Evolutionary conservation across 2,888 invertebrate genomes (phyloP), one percentile per base, ranked within the genome.

Genomic region (Lissonota sp.): DNA sequence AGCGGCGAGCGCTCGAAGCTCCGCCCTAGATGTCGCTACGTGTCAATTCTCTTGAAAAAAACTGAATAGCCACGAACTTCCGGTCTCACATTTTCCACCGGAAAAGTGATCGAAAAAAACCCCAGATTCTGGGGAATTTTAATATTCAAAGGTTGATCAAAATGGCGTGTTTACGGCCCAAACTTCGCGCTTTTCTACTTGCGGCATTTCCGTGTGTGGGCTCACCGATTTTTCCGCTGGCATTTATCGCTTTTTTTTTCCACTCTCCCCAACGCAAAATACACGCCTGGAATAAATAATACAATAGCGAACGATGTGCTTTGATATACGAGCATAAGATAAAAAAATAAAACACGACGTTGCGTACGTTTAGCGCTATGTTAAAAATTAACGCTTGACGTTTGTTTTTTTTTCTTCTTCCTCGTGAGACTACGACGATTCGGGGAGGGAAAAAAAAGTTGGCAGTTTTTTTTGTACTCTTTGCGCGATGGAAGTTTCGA

Each of bases 401-500:
- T 14, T 10, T 7, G 14, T 16, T 14, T 14, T 53, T n/a, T 49
- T 53, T 12, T 12, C 16, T 12, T 10, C 12, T 14, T 53, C 53
- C 7, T 53, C 4, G 7, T 14, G 53, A 12, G 53, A 14, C 6
- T 6, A 46, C 51, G 66, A 74, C 37, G 62, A 72, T 39, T 78
- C 6, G 67, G 26, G 64, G 51, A 83, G 80, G 72, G 79, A 82
- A 60, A 70, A n/a, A 79, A 81, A 64, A 66, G 75, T 67, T 62
- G 64, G 64, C 53, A 58, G 60, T 55, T 70, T 26, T 46, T 42
- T 64, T 14, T 51, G 60, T 69, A 72, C 66, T 66, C 10, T 12
- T 16, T 7, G 40, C 40, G 60, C 53, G 44, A 83, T 83, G 84
- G 85, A 85, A 66, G 79, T 69, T 6, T 64, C 83, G 71, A 83